Evolutionary conservation across 2,888 invertebrate genomes (phyloP), one percentile per base, ranked within the genome.

Genomic region (Drosophila meridionalis): DNA sequence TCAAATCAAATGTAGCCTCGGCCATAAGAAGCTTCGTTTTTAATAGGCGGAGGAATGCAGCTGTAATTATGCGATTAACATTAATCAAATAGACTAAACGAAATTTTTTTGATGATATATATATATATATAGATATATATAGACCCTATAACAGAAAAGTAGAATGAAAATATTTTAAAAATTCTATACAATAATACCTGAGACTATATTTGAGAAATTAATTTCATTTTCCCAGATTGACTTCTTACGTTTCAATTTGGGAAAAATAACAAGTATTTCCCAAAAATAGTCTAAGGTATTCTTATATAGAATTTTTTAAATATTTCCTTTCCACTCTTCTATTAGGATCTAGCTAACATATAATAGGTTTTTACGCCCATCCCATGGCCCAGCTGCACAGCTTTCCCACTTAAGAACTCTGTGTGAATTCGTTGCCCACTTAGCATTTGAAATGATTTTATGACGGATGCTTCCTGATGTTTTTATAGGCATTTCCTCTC

Each of bases 321-420:
- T n/a, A 28, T 57, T 26, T 40, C 40, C 26, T 38, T 26, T 11
- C 6, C 1, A 11, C 3, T 36, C 32, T 36, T 20, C 38, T 2
- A 3, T 38, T 26, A 6, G 7, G 5, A 3, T 30, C 14, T 4
- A 20, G 11, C 4, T 26, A 28, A 26, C 1, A 8, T 26, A 9
- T 5, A 28, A 3, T 11, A 2, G 20, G 20, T 28, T 8, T 30
- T 9, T 9, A n/a, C 20, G 11, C 50, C 32, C 32, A n/a, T 32
- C 9, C 4, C 6, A 28, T 5, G 4, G 3, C 40, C 8, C 36
- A 68, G 47, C 47, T 43, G 58, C 32, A 40, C 9, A 68, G 43
- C 36, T 56, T 38, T 43, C 34, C 45, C 53, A 66, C 53, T 78
- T 77, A 79, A 28, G 43, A 64, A n/a, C 80, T 26, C 68, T 42